Conservation (phyloP, 2,113 vertebrate genomes). For the Chloropsis hardwickii region DNA sequence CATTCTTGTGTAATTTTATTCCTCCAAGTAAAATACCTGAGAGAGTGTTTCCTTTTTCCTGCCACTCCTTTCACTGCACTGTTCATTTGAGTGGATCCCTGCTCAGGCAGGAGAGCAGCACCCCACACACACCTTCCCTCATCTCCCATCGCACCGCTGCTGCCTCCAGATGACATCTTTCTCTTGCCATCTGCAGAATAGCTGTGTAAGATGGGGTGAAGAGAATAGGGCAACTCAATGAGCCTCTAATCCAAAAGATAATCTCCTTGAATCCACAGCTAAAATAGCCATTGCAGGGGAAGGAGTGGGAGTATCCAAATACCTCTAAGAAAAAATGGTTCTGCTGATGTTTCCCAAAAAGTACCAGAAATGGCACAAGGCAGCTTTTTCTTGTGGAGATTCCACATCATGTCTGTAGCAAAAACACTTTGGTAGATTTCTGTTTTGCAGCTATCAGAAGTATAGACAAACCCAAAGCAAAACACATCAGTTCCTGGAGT, state of each 20-base stretch:
- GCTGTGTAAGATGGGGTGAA: background rate
- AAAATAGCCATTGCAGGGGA: background rate
- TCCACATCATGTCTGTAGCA: background rate
- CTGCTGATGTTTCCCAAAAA: background rate
- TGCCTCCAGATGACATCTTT: background rate
- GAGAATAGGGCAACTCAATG: background rate
- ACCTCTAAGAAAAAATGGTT: background rate
- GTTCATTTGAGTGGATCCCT: conserved; percentile 31
- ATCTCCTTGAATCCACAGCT: background rate
- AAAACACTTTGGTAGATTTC: background rate
- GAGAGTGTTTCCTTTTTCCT: conserved; percentile 48
- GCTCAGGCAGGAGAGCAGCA: conserved; percentile 20
- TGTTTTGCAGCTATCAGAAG: background rate
- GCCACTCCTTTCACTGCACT: conserved; percentile 5
- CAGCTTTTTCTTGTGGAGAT: background rate
- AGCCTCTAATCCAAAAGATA: background rate
- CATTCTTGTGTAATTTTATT: conserved; percentile 67
- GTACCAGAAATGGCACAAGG: background rate
- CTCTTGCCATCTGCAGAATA: background rate
- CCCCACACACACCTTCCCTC: background rate
- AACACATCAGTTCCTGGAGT: background rate
- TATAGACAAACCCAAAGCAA: background rate
- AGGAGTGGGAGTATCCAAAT: background rate
- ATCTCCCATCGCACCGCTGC: background rate
- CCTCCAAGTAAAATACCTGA: conserved; percentile 65